Percentiles rank a stretch among this genome's conserved stretches.
Evolutionary conservation across 1,140 invertebrate species (phyloP).

Genomic region (Drosophila baimaii): DNA sequence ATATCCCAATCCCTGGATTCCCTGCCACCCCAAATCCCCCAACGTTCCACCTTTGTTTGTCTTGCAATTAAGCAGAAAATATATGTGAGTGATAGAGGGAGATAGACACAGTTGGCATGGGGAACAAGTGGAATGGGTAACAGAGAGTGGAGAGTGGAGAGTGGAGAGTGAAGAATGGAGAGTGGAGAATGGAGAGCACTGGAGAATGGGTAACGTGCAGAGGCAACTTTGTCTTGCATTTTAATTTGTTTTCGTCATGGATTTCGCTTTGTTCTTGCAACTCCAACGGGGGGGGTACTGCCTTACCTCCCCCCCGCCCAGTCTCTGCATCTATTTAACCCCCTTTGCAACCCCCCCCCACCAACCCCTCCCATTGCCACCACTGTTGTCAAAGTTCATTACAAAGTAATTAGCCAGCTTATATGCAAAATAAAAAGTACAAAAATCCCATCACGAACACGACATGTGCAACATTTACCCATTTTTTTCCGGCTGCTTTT

Average conservation of each 20-base stretch:
- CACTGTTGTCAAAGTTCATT: constrained; percentile 77
- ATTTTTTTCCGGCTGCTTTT: background rate
- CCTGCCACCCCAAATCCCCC: background rate
- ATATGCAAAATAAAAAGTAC: constrained; percentile 58
- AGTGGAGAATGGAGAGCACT: background rate
- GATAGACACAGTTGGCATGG: background rate
- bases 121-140: constrained; percentile 3
- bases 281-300: background rate
- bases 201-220: constrained; percentile 27
- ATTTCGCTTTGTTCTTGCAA: constrained; percentile 47
- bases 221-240: constrained; percentile 63
- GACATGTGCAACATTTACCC: constrained; percentile 71
- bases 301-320: too few species aligned
- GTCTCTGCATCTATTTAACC: too few species aligned
- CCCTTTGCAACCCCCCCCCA: background rate
- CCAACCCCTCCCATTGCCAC: background rate
- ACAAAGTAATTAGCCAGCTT: constrained; percentile 77
- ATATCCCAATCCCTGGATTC: background rate
- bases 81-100: constrained; percentile 12
- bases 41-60: constrained; percentile 29
- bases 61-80: constrained; percentile 55
- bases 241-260: constrained; percentile 59
- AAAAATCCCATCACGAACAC: constrained; percentile 52
- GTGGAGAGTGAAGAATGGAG: background rate
- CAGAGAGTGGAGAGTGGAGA: background rate